Evolutionary conservation across 2,113 vertebrate species (phyloP), one percentile per base, ranked within the genome.

Genomic region (Cyanistes caeruleus): DNA sequence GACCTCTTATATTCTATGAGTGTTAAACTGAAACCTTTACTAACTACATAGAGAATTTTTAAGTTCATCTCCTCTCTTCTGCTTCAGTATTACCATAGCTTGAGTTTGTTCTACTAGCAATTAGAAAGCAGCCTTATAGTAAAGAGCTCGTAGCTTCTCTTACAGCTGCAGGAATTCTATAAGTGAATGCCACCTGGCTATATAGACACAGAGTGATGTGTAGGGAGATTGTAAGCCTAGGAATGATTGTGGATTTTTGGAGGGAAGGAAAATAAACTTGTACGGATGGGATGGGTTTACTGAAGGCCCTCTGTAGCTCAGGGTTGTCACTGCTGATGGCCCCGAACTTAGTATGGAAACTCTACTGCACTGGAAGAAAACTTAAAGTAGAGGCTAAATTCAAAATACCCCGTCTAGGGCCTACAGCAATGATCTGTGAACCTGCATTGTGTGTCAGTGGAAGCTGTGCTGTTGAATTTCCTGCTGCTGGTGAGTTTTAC

Each of bases 381-480:
- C 9, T 62, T 86, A 11, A 90, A 80, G 56, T 11, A 52, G 28
- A 37, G 33, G 25, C 31, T 75, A 25, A 62, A 64, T 72, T 70
- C 10, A 52, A 37, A 84, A 56, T 49, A 15, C 3, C 3, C 15
- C 48, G 22, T 27, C 58, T 44, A 65, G 30, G 21, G 11, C 44
- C 65, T 67, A 6, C 48, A 39, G 35, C 27, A 20, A 60, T 41
- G 55, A 18, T 77, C 62, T 7, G 13, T 63, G 44, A 55, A 30
- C 0, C 1, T 41, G 43, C 67, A 80, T 21, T 0, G 0, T 74
- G 44, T 69, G 49, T 73, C 51, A 19, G 9, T 55, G 83, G 64
- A 62, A 65, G 64, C 46, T 17, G n/a, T 31, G 65, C 31, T 68
- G 73, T 11, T 80, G 46, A 49, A 41, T 86, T 83, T 59, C 35